Percentiles rank a stretch among this genome's conserved stretches.
phyloP scores from a whole-genome alignment of 2,113 vertebrate genomes.

The Laticauda laticaudata region DNA sequence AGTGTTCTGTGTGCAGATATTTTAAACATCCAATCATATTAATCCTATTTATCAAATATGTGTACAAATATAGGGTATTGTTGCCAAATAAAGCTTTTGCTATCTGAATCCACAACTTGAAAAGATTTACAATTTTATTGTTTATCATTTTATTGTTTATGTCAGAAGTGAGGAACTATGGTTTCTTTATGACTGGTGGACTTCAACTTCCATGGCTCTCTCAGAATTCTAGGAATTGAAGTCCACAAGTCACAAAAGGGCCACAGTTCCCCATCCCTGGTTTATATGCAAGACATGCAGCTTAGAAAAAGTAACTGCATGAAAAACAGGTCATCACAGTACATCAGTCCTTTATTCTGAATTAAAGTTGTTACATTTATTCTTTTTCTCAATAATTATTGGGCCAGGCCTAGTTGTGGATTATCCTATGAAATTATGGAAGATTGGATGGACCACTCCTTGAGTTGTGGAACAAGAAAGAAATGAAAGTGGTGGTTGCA shows the following conservation, averaged over 20 bases:
- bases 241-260: neutral
- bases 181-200: neutral
- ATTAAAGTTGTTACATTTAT: neutral
- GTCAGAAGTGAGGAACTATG: neutral
- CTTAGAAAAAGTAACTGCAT: neutral
- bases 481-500: neutral
- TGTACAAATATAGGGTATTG: neutral
- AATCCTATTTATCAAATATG: neutral
- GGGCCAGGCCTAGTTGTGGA: too few species aligned
- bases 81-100: neutral
- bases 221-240: neutral
- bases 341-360: neutral
- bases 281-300: neutral
- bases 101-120: neutral
- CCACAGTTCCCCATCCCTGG: neutral
- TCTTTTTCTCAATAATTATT: neutral
- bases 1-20: neutral
- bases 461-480: too few species aligned
- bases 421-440: neutral
- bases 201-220: neutral
- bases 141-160: neutral
- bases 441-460: neutral
- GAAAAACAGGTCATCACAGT: neutral
- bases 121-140: neutral
- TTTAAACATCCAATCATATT: neutral